Evolutionary conservation across 2,113 vertebrate species (phyloP).

Genomic region (Upupa epops): DNA sequence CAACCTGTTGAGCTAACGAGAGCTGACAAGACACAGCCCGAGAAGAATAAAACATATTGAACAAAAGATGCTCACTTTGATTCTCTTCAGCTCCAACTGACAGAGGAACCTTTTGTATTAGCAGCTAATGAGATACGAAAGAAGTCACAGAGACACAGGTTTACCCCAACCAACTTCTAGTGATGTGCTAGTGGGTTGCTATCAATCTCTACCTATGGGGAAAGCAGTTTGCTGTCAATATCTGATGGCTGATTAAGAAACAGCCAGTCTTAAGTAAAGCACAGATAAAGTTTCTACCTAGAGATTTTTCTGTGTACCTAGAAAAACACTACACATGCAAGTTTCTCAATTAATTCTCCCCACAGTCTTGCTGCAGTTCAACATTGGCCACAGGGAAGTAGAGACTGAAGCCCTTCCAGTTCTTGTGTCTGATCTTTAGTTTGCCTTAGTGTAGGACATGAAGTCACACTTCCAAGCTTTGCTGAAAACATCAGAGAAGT

Average conservation of each 20-base stretch:
- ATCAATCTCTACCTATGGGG: not conserved
- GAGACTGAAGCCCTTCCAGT: not conserved
- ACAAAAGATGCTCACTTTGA: conserved; percentile 30
- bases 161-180: not conserved
- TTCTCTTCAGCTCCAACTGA: conserved; percentile 51
- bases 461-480: not conserved
- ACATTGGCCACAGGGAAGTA: not conserved
- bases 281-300: not conserved
- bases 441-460: not conserved
- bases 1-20: conserved; percentile 45
- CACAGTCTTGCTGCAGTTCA: not conserved
- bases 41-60: conserved; percentile 24
- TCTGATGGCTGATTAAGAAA: not conserved
- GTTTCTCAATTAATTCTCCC: not conserved
- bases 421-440: not conserved
- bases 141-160: conserved; percentile 29
- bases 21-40: conserved; percentile 2
- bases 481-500: not conserved
- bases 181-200: too few relatives aligned
- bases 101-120: conserved; percentile 67
- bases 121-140: conserved; percentile 36
- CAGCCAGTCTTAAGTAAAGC: not conserved
- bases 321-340: not conserved
- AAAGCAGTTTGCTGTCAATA: not conserved
- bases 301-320: not conserved